These are phyloP conservation scores for Chrysomela aeneicollis DNA, from an alignment of 2,888 invertebrate species.

Conservation along the genomic window DNA sequence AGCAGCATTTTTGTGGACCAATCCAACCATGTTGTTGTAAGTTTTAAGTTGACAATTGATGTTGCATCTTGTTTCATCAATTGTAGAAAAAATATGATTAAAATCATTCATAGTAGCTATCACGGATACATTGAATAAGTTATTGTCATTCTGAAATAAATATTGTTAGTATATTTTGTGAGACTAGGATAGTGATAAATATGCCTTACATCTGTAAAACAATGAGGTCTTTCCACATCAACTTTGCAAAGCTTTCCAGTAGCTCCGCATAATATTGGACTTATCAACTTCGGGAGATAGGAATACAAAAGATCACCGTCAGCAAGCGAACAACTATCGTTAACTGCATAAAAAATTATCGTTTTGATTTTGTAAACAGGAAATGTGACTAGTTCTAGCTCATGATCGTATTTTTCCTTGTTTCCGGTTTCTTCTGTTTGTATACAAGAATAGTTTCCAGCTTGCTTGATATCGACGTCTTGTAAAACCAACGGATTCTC, in stretches of 20 bases:
- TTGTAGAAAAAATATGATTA: slow-evolving; percentile 47
- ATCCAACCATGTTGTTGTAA: slow-evolving; percentile 53
- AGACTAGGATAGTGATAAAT: background rate
- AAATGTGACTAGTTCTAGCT: slow-evolving; percentile 53
- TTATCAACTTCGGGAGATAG: slow-evolving; percentile 54
- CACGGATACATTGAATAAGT: slow-evolving; percentile 52
- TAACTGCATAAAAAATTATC: slow-evolving; percentile 52
- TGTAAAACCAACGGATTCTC: slow-evolving; percentile 52
- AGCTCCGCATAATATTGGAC: slow-evolving; percentile 54
- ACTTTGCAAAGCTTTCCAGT: slow-evolving; percentile 53
- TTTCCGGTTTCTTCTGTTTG: slow-evolving; percentile 40
- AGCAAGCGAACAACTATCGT: slow-evolving; percentile 50
- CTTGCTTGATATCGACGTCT: slow-evolving; percentile 53
- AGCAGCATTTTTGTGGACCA: slow-evolving; percentile 55
- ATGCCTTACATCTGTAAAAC: slow-evolving; percentile 49
- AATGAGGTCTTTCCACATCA: slow-evolving; percentile 53
- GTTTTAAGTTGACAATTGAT: slow-evolving; percentile 56
- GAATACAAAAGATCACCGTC: slow-evolving; percentile 53
- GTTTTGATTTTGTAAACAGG: slow-evolving; percentile 55
- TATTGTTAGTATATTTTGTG: background rate
- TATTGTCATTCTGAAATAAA: slow-evolving; percentile 47
- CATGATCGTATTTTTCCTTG: slow-evolving; percentile 49
- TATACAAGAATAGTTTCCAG: slow-evolving; percentile 58
- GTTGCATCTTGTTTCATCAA: slow-evolving; percentile 50
- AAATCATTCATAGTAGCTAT: slow-evolving; percentile 51